A percentile compares a stretch with the other conserved stretches of the same genome.
Evolutionary conservation across 1,140 invertebrate species (phyloP).

Genomic region (Argopecten irradians): DNA sequence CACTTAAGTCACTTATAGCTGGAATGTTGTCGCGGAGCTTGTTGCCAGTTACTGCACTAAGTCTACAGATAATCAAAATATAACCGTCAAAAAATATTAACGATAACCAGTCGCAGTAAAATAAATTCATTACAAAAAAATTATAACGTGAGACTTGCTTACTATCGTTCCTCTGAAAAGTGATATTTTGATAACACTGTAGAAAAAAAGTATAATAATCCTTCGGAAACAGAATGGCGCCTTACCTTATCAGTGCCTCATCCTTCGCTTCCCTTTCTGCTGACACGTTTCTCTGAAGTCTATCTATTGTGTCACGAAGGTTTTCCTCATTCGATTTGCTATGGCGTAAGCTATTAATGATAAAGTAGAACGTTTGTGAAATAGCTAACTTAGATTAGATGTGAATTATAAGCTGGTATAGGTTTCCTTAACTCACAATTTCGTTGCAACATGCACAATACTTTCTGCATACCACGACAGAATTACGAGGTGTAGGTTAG

Average conservation of each 20-base stretch:
- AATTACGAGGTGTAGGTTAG: no score
- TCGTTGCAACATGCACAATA: no score
- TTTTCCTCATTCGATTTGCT: background rate
- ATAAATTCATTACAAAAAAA: background rate
- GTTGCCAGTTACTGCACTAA: conserved; percentile 30
- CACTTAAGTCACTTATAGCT: conserved; percentile 39
- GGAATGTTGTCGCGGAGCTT: conserved; percentile 30
- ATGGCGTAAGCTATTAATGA: background rate
- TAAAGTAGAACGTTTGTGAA: background rate
- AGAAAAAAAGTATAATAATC: background rate
- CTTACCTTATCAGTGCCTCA: conserved; percentile 34
- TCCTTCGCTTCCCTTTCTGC: conserved; percentile 39
- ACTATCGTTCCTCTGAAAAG: background rate
- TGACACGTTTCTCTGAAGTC: conserved; percentile 32
- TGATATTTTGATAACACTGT: background rate
- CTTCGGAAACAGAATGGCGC: background rate
- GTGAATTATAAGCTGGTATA: no score
- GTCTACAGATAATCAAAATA: background rate
- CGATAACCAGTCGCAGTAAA: background rate
- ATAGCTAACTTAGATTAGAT: no score
- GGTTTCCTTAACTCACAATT: no score
- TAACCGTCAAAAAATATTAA: background rate
- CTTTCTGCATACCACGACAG: no score
- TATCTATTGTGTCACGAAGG: conserved; percentile 26
- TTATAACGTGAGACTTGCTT: background rate